Base-by-base conservation (phyloP, 2,888 invertebrate genomes). In the Julus scandinavius region DNA sequence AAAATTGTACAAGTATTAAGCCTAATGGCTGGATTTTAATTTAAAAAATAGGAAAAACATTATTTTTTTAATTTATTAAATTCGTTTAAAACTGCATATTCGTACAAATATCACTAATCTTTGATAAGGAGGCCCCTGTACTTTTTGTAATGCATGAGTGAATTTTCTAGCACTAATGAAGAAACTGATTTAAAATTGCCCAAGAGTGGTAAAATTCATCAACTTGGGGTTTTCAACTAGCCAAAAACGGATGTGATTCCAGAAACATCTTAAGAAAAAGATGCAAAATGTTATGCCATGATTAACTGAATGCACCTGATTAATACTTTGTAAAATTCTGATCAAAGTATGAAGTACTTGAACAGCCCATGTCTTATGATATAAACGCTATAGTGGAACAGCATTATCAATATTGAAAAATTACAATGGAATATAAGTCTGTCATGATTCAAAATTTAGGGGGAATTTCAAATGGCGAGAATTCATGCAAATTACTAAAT, bases 51-150 rank as follows among this genome's bases (percentile, higher is more conserved):
- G 72, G 29, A 9, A 72, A 72, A 72, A 20, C 11, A 72, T 11
- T n/a, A 13, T 50, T 54, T 54, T 54, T 72, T 72, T 72, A 20
- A 54, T 72, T 72, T 72, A 20, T 20, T 29, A 7, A 6, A 20
- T 72, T 72, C 29, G 11, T 29, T 20, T 20, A 20, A 29, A 72
- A 72, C 72, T 72, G 72, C 72, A 72, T 72, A 72, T 72, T 72
- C 72, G 72, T 72, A 72, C 29, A 72, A 72, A 72, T 72, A 72
- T 72, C 72, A 72, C 72, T 72, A 72, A 72, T 72, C 72, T 72
- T 72, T 11, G 72, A 72, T 72, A 72, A 29, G 9, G 72, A 72
- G 72, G 29, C 72, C 72, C 29, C 72, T 72, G 17, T 72, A 29
- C 72, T 20, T 54, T 20, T 20, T 29, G 29, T 63, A 72, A 20